Base-by-base conservation (phyloP, 2,113 vertebrate species). In the Sebastes schlegelii region DNA sequence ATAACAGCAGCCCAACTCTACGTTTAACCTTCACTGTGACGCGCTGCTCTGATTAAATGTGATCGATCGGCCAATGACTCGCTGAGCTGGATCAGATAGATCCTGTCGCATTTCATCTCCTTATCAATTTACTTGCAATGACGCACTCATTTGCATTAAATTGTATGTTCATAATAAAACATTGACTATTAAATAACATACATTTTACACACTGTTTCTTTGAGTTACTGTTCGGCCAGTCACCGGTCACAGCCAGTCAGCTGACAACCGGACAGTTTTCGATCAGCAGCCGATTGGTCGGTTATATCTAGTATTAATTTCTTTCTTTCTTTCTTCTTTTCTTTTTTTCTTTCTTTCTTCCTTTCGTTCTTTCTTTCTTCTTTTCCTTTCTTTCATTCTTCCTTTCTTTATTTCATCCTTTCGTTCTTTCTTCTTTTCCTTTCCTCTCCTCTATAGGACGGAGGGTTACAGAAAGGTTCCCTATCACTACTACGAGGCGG, bases 401-500 rank as follows among this genome's bases (percentile, higher is more conserved):
- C 5, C n/a, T 55, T 19, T 54, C 19, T 57, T 19, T 19, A 2
- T n/a, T 8, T 55, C 54, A 11, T 10, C 3, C 0, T n/a, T 9
- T 43, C 7, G 5, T 61, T 45, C 10, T 65, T 12, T 46, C 2
- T 45, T 8, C 12, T 64, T 43, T 34, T 34, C 34, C 34, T 34
- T 26, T 34, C 45, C 68, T 77, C 23, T 83, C 78, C 88, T 17
- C 78, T 88, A 80, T 3, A 99, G 98, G 95, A 95, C 96, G 11
- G 97, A 97, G 86, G 96, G 96, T 49, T 96, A 96, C 89, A 96
- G 94, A 85, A 99, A 97, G 90, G 97, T 99, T 52, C 97, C 98
- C 14, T 99, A 99, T 89, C 98, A 99, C 93, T 99, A 99, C 92
- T 99, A 99, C 0, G 98, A 99, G 93, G 95, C 95, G 19, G 98